These are phyloP conservation scores for Philonicus albiceps DNA, from an alignment of 2,888 invertebrate species.

Conservation along the genomic window DNA sequence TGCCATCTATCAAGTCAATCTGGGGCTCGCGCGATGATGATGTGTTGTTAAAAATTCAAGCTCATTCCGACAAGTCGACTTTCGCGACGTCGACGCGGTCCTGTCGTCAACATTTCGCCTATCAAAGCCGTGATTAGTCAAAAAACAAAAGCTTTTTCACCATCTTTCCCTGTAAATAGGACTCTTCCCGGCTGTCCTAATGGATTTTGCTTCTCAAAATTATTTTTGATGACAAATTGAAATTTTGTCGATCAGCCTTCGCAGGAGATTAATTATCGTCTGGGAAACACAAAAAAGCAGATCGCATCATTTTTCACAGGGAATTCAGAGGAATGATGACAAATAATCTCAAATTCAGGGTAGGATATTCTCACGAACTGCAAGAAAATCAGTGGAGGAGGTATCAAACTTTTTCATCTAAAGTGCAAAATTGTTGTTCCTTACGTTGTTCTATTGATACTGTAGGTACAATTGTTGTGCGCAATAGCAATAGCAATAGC, in stretches of 20 bases:
- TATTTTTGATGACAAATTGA: slow-evolving; percentile 38
- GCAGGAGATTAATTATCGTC: slow-evolving; percentile 21
- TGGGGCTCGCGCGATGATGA: background rate
- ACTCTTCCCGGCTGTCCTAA: background rate
- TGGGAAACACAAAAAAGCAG: background rate
- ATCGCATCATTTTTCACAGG: slow-evolving; percentile 6
- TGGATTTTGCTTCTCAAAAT: slow-evolving; percentile 9
- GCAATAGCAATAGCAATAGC: background rate
- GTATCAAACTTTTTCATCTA: background rate
- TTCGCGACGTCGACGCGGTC: background rate
- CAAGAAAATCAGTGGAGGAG: background rate
- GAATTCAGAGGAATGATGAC: background rate
- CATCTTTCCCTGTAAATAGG: background rate
- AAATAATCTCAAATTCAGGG: background rate
- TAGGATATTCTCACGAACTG: background rate
- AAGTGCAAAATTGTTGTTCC: background rate
- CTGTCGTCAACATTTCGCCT: background rate
- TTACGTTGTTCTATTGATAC: background rate
- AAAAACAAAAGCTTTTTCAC: background rate
- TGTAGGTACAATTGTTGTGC: background rate
- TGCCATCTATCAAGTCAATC: slow-evolving; percentile 23
- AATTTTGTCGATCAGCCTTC: slow-evolving; percentile 17
- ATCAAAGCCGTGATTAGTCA: background rate
- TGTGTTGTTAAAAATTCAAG: slow-evolving; percentile 16
- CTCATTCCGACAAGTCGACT: background rate